phyloP scores from a whole-genome alignment of 2,888 invertebrate genomes.

The Abrostola tripartita region DNA sequence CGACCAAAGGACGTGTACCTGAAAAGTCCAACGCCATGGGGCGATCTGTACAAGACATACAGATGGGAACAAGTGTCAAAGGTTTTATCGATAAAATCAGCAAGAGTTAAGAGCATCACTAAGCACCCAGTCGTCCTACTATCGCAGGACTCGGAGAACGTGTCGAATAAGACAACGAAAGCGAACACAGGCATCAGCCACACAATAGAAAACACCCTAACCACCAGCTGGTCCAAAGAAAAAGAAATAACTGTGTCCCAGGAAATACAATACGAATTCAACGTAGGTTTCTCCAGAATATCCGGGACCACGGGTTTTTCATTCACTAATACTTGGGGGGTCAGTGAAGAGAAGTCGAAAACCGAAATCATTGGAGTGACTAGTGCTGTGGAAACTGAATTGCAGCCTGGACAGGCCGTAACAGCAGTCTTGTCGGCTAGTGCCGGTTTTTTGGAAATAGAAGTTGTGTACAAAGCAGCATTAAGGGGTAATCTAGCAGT shows the following conservation, averaged over 20 bases:
- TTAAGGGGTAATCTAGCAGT: conserved; percentile 75
- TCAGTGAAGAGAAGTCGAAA: conserved; percentile 73
- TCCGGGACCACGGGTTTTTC: conserved; percentile 70
- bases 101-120: conserved; percentile 58
- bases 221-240: conserved; percentile 71
- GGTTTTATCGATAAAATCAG: conserved; percentile 67
- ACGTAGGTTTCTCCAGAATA: conserved; percentile 70
- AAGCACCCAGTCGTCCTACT: conserved; percentile 65
- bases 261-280: conserved; percentile 73
- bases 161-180: conserved; percentile 72
- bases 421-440: conserved; percentile 74
- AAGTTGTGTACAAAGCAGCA: conserved; percentile 67
- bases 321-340: conserved; percentile 71
- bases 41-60: conserved; percentile 73
- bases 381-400: conserved; percentile 73
- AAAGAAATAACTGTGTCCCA: conserved; percentile 70
- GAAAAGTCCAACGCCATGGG: conserved; percentile 80
- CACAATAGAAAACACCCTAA: conserved; percentile 72
- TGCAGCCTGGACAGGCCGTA: conserved; percentile 72
- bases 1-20: conserved; percentile 68
- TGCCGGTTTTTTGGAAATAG: conserved; percentile 70
- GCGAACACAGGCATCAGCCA: conserved; percentile 78
- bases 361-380: conserved; percentile 70
- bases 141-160: conserved; percentile 75
- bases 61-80: conserved; percentile 74